A percentile compares a stretch with the other conserved stretches of the same genome.
Evolutionary conservation across 2,888 invertebrate genomes (phyloP).

Genomic region (Megalurothrips usitatus): DNA sequence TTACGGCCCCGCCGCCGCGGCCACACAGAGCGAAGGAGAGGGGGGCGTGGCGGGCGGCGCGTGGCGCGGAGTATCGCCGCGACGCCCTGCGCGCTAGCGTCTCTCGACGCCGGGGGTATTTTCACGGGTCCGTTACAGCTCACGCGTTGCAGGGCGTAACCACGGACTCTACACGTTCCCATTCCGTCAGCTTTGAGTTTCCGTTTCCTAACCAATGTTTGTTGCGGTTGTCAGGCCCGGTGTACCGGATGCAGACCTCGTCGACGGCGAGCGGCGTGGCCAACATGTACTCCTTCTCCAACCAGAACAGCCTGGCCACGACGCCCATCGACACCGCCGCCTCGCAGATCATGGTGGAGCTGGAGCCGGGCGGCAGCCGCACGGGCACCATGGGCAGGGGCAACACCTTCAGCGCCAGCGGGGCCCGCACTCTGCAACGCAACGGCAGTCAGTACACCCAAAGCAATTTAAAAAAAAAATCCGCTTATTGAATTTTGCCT

Average conservation of each 20-base stretch:
- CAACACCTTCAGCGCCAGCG: conserved; percentile 32
- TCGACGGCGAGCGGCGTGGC: conserved; percentile 44
- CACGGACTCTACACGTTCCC: no score
- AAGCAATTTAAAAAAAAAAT: not conserved
- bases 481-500: no score
- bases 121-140: no score
- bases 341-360: conserved; percentile 32
- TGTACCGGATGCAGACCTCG: conserved; percentile 43
- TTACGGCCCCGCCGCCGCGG: no score
- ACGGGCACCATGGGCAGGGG: conserved; percentile 34
- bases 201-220: not conserved
- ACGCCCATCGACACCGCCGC: conserved; percentile 41
- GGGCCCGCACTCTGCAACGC: not conserved
- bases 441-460: not conserved
- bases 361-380: conserved; percentile 35
- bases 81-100: no score
- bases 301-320: conserved; percentile 41
- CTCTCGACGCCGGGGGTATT: no score
- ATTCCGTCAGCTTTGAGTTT: no score
- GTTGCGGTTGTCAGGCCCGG: conserved; percentile 39
- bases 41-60: no score
- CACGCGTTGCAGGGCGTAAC: no score
- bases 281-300: conserved; percentile 44
- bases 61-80: no score
- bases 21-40: no score